A percentile compares a stretch with the other conserved stretches of the same genome.
Evolutionary conservation across 2,888 invertebrate genomes (phyloP).

Genomic region (Dugesia japonica): DNA sequence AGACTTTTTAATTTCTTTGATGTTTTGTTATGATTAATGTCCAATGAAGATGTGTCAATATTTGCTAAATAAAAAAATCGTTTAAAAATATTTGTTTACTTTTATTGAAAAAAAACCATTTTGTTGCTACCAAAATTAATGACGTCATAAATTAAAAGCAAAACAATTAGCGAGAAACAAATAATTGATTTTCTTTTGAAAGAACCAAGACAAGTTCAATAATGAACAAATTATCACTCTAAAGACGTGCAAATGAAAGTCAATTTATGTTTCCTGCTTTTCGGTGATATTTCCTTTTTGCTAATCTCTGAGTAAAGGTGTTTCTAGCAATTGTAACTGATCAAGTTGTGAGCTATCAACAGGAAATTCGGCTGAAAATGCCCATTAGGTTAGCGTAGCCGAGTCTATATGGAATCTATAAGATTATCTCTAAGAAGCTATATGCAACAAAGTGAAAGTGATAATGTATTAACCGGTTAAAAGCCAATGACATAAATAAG

Average conservation of each 20-base stretch:
- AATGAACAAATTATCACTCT: conserved; percentile 20
- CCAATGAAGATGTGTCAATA: neutral
- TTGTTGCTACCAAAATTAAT: conserved; percentile 25
- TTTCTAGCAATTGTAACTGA: conserved; percentile 14
- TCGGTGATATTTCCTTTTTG: conserved; percentile 16
- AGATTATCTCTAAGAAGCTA: conserved; percentile 15
- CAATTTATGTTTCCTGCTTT: conserved; percentile 20
- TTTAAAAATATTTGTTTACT: neutral
- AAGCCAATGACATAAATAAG: conserved; percentile 20
- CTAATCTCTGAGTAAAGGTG: conserved; percentile 14
- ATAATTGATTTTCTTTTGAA: conserved; percentile 21
- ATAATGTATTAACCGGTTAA: conserved; percentile 20
- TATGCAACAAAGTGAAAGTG: conserved; percentile 4
- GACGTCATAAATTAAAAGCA: conserved; percentile 22
- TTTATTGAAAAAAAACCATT: conserved; percentile 21
- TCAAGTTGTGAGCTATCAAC: conserved; percentile 20
- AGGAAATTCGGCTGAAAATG: conserved; percentile 20
- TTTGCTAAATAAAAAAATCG: neutral
- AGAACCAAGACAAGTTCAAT: conserved; percentile 20
- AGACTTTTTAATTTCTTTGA: neutral
- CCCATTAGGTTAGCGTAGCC: conserved; percentile 15
- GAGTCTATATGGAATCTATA: conserved; percentile 3
- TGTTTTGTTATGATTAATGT: neutral
- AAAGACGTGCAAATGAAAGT: conserved; percentile 20
- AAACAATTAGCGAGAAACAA: conserved; percentile 25